phyloP scores from a whole-genome alignment of 2,888 invertebrate species.

The Ochlodes sylvanus region DNA sequence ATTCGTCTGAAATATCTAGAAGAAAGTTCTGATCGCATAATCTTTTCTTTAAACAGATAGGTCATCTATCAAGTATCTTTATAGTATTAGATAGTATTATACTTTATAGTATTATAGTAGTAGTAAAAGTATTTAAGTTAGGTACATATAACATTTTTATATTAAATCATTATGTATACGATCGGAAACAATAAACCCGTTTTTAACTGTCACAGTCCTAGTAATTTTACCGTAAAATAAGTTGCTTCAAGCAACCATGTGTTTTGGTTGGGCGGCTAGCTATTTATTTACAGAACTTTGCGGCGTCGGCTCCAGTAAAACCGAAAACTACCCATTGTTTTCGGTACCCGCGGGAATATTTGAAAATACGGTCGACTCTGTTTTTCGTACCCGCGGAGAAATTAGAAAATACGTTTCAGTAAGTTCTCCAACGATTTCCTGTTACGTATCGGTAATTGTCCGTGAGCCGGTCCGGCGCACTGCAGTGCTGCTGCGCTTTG shows the following conservation, averaged over 20 bases:
- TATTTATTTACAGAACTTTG: neutral
- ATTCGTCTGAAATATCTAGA: too few species aligned
- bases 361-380: conserved; percentile 18
- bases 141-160: too few species aligned
- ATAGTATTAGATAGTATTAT: too few species aligned
- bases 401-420: conserved; percentile 79
- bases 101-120: too few species aligned
- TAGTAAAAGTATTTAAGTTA: too few species aligned
- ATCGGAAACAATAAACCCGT: too few species aligned
- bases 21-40: too few species aligned
- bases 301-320: neutral
- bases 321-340: neutral
- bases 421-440: conserved; percentile 78
- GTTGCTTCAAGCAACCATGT: neutral
- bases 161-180: too few species aligned
- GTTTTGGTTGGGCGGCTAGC: neutral
- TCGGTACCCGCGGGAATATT: neutral
- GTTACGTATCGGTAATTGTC: conserved; percentile 82
- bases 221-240: neutral
- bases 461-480: conserved; percentile 48
- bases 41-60: too few species aligned
- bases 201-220: too few species aligned
- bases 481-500: conserved; percentile 56
- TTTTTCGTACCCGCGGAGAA: conserved; percentile 61
- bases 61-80: too few species aligned